Conservation (phyloP, 2,113 vertebrate genomes). For the Callipepla squamata region DNA sequence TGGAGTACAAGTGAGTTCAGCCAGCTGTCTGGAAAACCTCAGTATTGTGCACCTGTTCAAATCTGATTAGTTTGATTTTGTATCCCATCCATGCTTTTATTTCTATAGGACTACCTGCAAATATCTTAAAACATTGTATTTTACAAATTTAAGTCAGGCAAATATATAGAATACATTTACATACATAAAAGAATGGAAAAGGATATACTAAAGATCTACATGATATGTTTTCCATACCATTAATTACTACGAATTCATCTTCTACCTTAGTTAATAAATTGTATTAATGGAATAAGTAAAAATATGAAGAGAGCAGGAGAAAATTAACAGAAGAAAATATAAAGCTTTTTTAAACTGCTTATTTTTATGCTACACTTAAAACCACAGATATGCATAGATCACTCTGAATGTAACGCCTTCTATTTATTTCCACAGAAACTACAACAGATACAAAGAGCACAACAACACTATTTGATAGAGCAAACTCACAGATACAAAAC, state of each 20-base stretch:
- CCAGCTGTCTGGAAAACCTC: conserved; percentile 67
- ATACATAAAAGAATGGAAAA: background rate
- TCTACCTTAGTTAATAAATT: background rate
- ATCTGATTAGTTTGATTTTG: conserved; percentile 41
- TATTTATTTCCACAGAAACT: too few species aligned
- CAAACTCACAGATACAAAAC: too few species aligned
- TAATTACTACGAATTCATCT: background rate
- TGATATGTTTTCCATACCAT: background rate
- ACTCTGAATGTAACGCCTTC: too few species aligned
- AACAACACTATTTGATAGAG: too few species aligned
- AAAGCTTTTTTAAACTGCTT: background rate
- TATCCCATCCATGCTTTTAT: background rate
- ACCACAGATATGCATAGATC: background rate
- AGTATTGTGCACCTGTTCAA: conserved; percentile 55
- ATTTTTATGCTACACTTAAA: background rate
- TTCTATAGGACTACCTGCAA: background rate
- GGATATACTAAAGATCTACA: background rate
- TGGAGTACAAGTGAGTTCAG: conserved; percentile 38
- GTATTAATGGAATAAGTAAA: background rate
- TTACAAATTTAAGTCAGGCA: background rate
- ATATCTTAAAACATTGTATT: background rate
- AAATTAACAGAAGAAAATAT: background rate
- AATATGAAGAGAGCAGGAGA: background rate
- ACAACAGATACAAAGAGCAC: too few species aligned
- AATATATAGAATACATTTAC: background rate